Evolutionary conservation across 1,140 invertebrate species (phyloP).

Genomic region (Drosophila arawakana): DNA sequence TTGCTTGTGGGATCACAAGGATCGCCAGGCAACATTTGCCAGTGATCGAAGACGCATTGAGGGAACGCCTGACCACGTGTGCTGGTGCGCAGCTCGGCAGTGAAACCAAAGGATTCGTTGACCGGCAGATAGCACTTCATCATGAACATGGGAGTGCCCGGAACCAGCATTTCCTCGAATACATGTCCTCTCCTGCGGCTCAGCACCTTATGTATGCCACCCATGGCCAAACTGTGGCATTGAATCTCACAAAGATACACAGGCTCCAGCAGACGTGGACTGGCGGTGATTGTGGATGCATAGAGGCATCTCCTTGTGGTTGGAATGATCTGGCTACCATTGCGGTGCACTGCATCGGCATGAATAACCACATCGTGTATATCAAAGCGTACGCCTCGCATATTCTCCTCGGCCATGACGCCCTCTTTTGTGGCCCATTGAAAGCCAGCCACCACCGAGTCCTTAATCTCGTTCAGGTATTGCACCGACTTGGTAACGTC

Average conservation of each 20-base stretch:
- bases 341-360: constrained; percentile 99
- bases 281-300: constrained; percentile 96
- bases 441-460: constrained; percentile 99
- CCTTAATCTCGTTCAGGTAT: constrained; percentile 99
- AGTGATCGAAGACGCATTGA: constrained; percentile 99
- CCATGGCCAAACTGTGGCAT: constrained; percentile 97
- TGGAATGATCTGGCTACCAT: constrained; percentile 99
- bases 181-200: constrained; percentile 98
- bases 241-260: constrained; percentile 99
- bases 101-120: constrained; percentile 99
- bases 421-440: constrained; percentile 99
- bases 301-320: constrained; percentile 98
- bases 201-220: constrained; percentile 97
- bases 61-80: constrained; percentile 99
- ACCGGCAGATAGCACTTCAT: constrained; percentile 99
- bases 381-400: constrained; percentile 97
- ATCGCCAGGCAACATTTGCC: constrained; percentile 98
- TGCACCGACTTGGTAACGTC: constrained; percentile 99
- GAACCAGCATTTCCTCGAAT: constrained; percentile 95
- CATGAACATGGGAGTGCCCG: constrained; percentile 99
- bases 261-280: constrained; percentile 98
- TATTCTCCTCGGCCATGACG: constrained; percentile 98
- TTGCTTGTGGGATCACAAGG: constrained; percentile 92
- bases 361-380: constrained; percentile 99
- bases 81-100: constrained; percentile 97